A percentile compares a stretch with the other conserved stretches of the same genome.
Evolutionary conservation across 2,797 vertebrate species (phyloP).

Genomic region (Tolypeutes matacus): DNA sequence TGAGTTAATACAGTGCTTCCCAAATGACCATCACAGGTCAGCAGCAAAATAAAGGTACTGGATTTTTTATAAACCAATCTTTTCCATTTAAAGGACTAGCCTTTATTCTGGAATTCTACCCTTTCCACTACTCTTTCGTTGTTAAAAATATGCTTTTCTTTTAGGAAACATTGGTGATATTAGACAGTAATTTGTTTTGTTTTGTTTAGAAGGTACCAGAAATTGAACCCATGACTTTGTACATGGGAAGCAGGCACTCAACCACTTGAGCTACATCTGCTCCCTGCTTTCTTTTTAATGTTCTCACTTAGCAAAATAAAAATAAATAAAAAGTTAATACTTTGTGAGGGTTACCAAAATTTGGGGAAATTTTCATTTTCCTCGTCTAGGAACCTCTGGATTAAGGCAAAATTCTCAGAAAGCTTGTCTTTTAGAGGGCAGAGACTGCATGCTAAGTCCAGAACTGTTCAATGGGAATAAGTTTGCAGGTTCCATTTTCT

Average conservation of each 20-base stretch:
- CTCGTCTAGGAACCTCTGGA: neutral
- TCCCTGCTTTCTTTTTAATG: constrained; percentile 15
- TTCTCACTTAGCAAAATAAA: constrained; percentile 66
- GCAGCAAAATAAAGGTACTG: neutral
- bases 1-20: neutral
- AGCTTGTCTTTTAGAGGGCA: neutral
- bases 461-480: neutral
- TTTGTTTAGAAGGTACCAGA: neutral
- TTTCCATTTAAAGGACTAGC: neutral
- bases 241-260: too few relatives aligned
- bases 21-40: neutral
- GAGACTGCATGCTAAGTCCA: neutral
- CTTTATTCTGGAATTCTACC: neutral
- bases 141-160: constrained; percentile 48
- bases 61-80: neutral
- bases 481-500: neutral
- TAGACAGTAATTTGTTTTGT: constrained; percentile 53
- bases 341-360: neutral
- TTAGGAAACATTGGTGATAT: neutral
- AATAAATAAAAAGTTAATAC: constrained; percentile 55
- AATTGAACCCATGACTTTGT: too few relatives aligned
- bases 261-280: too few relatives aligned
- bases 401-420: constrained; percentile 30
- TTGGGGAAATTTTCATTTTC: neutral
- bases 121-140: neutral